Evolutionary conservation across 2,113 vertebrate species (phyloP), one percentile per base, ranked within the genome.

Genomic region (Setophaga petechia): DNA sequence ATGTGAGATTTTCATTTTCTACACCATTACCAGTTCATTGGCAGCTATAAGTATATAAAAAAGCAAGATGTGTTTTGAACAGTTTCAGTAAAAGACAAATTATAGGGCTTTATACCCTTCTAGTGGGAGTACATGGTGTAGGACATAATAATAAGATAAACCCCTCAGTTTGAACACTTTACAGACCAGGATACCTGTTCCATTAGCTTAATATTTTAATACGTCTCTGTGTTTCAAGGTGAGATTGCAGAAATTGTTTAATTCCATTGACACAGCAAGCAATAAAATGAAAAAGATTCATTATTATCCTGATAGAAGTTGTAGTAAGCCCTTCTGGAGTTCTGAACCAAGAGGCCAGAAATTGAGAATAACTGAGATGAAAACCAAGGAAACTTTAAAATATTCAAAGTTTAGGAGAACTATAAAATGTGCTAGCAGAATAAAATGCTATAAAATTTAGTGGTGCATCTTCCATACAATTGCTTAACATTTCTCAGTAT

Each of bases 301-400:
- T 28, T 58, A 11, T 57, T 52, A 74, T 73, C 10, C 23, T 55
- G 16, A 39, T 12, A 62, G 31, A 80, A 80, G 79, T 27, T 35
- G 8, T 5, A 68, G 4, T 10, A 43, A 69, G 1, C 33, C 1
- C 11, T 66, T 62, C 13, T 37, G 30, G 13, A 16, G 1, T 3
- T 66, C 25, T 57, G 49, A 85, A 83, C 2, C 6, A 39, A 23
- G 35, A 62, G n/a, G 61, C 3, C 3, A 18, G 22, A 77, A 74
- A 91, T 77, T 71, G 58, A 71, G n/a, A 77, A 43, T 7, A 20
- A 76, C 51, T 59, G 65, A 28, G 13, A 46, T 31, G 12, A 86
- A 91, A 93, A 66, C 2, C 5, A 57, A 89, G 66, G 9, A 73
- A 80, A 39, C 3, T 35, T 52, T 5, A 55, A 72, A 9, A 67